These are phyloP conservation scores for Hydrophis major DNA, from an alignment of 2,797 vertebrate species.

Conservation along the genomic window DNA sequence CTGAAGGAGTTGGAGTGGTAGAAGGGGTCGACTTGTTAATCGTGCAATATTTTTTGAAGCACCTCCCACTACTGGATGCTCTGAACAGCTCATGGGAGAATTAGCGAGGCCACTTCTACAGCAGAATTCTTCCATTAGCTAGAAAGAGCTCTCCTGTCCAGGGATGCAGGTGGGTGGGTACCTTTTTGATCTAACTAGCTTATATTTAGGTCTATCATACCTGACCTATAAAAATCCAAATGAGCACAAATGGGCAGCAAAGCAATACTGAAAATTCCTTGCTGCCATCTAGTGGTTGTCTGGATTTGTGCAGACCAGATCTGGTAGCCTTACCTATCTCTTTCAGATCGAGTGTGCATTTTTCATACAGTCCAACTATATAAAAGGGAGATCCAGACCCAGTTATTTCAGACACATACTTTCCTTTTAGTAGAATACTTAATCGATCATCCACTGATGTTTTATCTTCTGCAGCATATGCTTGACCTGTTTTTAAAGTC, in stretches of 20 bases:
- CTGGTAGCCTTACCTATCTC: background rate
- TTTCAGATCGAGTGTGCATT: background rate
- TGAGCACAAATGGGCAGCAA: background rate
- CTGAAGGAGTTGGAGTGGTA: too few relatives aligned
- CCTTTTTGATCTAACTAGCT: background rate
- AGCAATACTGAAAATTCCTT: background rate
- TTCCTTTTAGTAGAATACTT: slow-evolving; percentile 96
- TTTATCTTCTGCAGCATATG: slow-evolving; percentile 93
- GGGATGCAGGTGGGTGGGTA: background rate
- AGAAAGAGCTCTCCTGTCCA: background rate
- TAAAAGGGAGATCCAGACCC: background rate
- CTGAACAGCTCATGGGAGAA: too few relatives aligned
- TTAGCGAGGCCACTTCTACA: background rate
- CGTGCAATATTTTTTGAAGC: too few relatives aligned
- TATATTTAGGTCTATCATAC: background rate
- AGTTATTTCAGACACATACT: slow-evolving; percentile 75
- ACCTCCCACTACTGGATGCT: too few relatives aligned
- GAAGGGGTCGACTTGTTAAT: too few relatives aligned
- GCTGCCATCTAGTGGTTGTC: background rate
- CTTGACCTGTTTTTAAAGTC: slow-evolving; percentile 86
- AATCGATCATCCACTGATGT: slow-evolving; percentile 95
- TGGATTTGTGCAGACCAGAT: background rate
- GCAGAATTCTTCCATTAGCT: background rate
- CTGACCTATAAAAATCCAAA: background rate
- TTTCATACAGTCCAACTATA: background rate